Conservation (phyloP, 2,797 vertebrate genomes). For the Propithecus deckenii region DNA sequence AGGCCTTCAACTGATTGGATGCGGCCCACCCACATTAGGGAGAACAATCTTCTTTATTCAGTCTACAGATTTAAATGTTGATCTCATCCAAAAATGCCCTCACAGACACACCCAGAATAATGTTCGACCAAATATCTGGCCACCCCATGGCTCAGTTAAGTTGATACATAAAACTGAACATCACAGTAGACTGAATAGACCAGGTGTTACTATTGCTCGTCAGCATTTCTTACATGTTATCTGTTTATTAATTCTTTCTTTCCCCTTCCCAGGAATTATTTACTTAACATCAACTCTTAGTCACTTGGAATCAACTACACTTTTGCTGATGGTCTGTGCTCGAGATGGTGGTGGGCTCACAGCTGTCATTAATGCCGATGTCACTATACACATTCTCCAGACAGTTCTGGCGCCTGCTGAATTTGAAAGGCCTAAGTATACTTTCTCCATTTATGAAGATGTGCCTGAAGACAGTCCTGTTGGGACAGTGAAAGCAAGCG, state of each 20-base stretch:
- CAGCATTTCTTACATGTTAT: neutral
- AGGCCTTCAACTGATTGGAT: neutral
- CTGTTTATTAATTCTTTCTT: slow-evolving; percentile 14
- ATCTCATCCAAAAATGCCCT: neutral
- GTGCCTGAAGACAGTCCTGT: slow-evolving; percentile 85
- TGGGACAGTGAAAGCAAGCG: slow-evolving; percentile 89
- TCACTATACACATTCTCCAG: slow-evolving; percentile 90
- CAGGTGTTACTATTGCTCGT: neutral
- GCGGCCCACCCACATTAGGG: no score
- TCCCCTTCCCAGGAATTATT: slow-evolving; percentile 87
- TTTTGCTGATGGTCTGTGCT: slow-evolving; percentile 88
- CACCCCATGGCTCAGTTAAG: neutral
- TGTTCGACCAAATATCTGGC: neutral
- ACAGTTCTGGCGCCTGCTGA: slow-evolving; percentile 86
- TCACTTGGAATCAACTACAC: slow-evolving; percentile 84
- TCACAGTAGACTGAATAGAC: neutral
- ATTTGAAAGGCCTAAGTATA: slow-evolving; percentile 91
- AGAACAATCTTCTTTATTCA: neutral
- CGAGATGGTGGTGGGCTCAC: slow-evolving; percentile 89
- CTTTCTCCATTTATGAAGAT: slow-evolving; percentile 90
- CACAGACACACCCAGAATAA: neutral
- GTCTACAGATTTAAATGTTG: neutral
- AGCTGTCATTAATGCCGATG: slow-evolving; percentile 86
- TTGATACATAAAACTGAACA: neutral
- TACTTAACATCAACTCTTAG: slow-evolving; percentile 89